Conservation (phyloP, 2,797 vertebrate species). For the Poecilia wingei region DNA sequence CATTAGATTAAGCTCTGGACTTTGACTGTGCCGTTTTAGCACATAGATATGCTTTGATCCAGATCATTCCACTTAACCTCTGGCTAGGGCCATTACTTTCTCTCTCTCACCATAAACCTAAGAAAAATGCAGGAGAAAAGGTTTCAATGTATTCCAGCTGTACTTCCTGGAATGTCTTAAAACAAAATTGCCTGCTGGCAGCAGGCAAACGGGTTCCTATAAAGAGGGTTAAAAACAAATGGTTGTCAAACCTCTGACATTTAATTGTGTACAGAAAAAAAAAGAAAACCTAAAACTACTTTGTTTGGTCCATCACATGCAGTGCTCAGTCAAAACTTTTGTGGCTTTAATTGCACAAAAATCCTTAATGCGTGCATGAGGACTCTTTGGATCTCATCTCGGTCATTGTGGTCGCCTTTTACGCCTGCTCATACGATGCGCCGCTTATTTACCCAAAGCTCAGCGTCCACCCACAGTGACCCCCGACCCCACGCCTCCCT, state of each 20-base stretch:
- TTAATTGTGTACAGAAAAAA: neutral
- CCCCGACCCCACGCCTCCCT: no score
- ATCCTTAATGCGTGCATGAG: neutral
- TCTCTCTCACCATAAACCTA: neutral
- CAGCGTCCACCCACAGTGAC: no score
- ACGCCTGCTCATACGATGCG: no score
- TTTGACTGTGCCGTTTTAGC: neutral
- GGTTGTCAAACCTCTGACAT: neutral
- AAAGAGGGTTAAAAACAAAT: neutral
- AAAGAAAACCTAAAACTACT: neutral
- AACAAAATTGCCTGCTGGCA: neutral
- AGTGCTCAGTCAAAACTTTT: neutral
- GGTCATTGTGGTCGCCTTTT: no score
- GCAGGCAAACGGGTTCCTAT: neutral
- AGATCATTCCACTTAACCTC: neutral
- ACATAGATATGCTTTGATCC: neutral
- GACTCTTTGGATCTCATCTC: no score
- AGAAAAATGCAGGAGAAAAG: neutral
- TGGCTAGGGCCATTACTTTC: neutral
- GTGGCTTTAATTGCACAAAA: neutral
- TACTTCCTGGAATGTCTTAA: neutral
- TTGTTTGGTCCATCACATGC: neutral
- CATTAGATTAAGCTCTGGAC: neutral
- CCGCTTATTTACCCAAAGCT: no score
- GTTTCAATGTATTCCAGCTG: neutral